phyloP scores from a whole-genome alignment of 2,888 invertebrate genomes.

The Trypoxylon attenuatum region DNA sequence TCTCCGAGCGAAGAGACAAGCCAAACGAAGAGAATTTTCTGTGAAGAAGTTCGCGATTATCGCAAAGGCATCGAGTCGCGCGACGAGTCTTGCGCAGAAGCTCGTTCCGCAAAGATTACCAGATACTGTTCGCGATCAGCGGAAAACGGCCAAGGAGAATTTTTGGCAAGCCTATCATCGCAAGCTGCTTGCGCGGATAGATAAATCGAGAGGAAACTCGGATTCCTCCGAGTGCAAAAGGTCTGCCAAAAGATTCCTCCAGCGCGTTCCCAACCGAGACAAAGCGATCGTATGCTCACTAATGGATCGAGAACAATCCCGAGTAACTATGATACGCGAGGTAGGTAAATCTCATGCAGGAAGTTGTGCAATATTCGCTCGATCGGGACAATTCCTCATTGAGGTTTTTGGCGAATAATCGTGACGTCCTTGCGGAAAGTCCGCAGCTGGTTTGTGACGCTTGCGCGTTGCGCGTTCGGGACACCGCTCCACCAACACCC shows the following conservation, averaged over 20 bases:
- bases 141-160: conserved; percentile 19
- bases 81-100: conserved; percentile 47
- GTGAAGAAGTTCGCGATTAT: conserved; percentile 17
- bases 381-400: not conserved
- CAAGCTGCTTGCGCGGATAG: too few relatives aligned
- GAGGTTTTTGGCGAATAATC: conserved; percentile 13
- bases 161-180: conserved; percentile 18
- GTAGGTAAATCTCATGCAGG: too few relatives aligned
- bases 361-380: not conserved
- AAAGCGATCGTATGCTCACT: too few relatives aligned
- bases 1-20: not conserved
- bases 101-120: conserved; percentile 28
- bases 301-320: not conserved
- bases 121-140: conserved; percentile 23
- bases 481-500: conserved; percentile 49
- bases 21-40: conserved; percentile 17
- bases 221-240: too few relatives aligned
- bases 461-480: conserved; percentile 47
- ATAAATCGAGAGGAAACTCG: too few relatives aligned
- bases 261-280: too few relatives aligned
- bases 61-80: not conserved
- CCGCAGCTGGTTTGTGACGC: conserved; percentile 55
- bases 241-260: too few relatives aligned
- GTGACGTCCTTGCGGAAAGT: conserved; percentile 34
- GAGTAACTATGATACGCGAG: not conserved